Evolutionary conservation across 1,140 invertebrate genomes (phyloP), one percentile per base, ranked within the genome.

Genomic region (Rhyacophila brunnea): DNA sequence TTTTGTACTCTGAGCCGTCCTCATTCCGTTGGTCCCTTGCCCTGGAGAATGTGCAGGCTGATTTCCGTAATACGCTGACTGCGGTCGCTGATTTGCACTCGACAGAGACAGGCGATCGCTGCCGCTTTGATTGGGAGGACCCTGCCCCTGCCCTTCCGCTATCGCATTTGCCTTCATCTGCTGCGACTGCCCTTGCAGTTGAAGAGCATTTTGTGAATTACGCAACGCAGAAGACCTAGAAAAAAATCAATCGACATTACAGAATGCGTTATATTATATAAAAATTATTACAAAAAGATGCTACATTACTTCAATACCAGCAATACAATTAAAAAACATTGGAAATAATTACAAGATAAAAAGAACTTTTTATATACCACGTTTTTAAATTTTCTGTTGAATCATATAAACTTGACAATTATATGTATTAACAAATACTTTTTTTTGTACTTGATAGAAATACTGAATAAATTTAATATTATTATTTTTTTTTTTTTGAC

Each of bases 181-280:
- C 69, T 71, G 44, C 5, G 55, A 15, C 13, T 57, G 50, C 60
- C 66, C 65, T 78, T 64, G 68, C 60, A 38, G 74, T 71, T 58
- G 72, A 68, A 78, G 67, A 44, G 71, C 74, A 55, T 74, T 74
- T 62, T 76, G 74, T 28, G 74, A 76, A 60, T 70, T 72, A 55
- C 73, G 61, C 18, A 76, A 58, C 18, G 70, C 69, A 13, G 74
- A 77, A 46, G 72, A 68, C 53, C 74, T 74, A 44, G 40, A 70
- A 68, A 28, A 5, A 18, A 47, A 47, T 18, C n/a, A n/a, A n/a
- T n/a, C n/a, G n/a, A n/a, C n/a, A n/a, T n/a, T n/a, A 13, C 13
- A 10, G 7, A n/a, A 35, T 35, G 6, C 6, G 6, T 35, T 35
- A 35, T 35, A 7, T 35, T 35, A 35, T 35, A 7, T 35, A 35